Evolutionary conservation across 53 echinoderm and acorn worm species (phyloP), one percentile per base, ranked within the genome.

Genomic region (Pentamera pediparva): DNA sequence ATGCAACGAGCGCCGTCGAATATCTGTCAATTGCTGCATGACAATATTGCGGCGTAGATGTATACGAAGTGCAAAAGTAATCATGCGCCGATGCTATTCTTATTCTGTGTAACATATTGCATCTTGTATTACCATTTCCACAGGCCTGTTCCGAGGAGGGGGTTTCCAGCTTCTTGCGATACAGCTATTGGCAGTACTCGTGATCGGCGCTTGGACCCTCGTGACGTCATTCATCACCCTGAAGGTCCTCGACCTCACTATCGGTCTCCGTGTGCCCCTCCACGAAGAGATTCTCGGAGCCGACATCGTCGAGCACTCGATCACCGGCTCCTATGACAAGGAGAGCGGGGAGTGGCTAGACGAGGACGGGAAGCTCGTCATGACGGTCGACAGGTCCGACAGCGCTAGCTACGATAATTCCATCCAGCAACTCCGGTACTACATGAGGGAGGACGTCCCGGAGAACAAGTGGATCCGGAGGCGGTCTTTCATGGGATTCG

Each of bases 241-340:
- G 49, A 79, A 63, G 31, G 15, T 79, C 29, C 62, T 95, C 10
- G 65, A 91, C 47, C 2, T 85, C 17, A 95, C 91, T 20, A 65
- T 95, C 41, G 95, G 95, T 19, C 69, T 95, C 15, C 84, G 94
- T 9, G 86, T 93, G 36, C 90, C 93, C 0, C 64, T 93, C 35
- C 89, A 89, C 37, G 93, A 93, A 40, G 89, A 93, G 70, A 60
- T 93, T 2, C 70, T 93, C 4, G 93, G 89, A 17, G 89, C 93
- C 8, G 93, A 93, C 56, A 77, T 93, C 30, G 93, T 89, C 32
- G 93, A 93, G 41, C 93, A 93, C 60, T 86, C 89, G 31, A 80
- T 93, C 24, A 86, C 84, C 76, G 92, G 89, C 17, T 72, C 76
- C 10, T 92, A 89, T 56, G 80, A 89, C 50, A 92, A 92, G 72